Evolutionary conservation across 2,888 invertebrate genomes (phyloP), one percentile per base, ranked within the genome.

Genomic region (Brachynemurus nebulosus): DNA sequence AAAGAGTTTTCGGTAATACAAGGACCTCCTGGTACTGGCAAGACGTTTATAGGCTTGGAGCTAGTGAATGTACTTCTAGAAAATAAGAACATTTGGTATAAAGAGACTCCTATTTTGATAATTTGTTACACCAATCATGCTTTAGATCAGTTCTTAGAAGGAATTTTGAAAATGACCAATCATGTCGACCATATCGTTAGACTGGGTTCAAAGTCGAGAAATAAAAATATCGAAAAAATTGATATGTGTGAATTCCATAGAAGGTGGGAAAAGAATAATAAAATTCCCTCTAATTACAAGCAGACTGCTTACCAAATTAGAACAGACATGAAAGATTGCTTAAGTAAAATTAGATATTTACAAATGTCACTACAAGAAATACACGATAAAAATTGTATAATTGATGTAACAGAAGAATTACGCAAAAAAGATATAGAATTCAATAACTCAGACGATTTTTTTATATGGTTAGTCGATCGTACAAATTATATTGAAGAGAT

Each of bases 11-110:
- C 76, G 1, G 70, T 88, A 1, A 83, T 89, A 48, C 89, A 89
- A 67, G 90, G 90, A 0, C 89, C 89, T 0, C 89, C 90, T 0
- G 90, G 90, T 2, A 89, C 89, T 0, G 90, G 89, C 0, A 90
- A 89, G 68, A 88, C 89, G 0, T 82, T 72, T 59, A 61, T 89
- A 47, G 88, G 88, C 0, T 64, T 85, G 21, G 79, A 82, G 69
- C 74, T 91, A 16, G 77, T 81, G 1, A 67, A 76, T 44, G 71
- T 74, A 0, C 57, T 90, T 18, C 59, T 88, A 2, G 61, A 70
- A 46, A 86, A 83, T 57, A 50, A 52, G 9, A 20, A 50, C 0
- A 21, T 49, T 2, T 70, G 70, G 69, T 58, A 57, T 20, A 47
- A 50, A 4, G 51, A 67, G n/a, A n/a, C n/a, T n/a, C 30, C 30